These are phyloP conservation scores for Nycticryphes semicollaris DNA, from an alignment of 2,113 vertebrate species.

Conservation along the genomic window DNA sequence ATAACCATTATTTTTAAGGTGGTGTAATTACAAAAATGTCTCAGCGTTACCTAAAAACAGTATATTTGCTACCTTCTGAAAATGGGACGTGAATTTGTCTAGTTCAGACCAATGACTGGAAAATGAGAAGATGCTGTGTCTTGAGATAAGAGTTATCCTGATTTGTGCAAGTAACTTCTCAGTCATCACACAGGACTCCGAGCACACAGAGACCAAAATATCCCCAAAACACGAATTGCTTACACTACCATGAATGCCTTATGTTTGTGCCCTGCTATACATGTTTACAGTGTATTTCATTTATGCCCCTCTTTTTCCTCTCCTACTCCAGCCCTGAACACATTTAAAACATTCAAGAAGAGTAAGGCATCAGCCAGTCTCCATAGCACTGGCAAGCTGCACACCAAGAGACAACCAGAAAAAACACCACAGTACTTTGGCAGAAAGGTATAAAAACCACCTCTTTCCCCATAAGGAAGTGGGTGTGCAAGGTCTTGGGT, in stretches of 20 bases:
- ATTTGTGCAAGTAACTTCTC: background rate
- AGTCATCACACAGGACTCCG: background rate
- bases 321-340: background rate
- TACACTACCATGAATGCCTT: background rate
- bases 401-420: accelerated
- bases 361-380: background rate
- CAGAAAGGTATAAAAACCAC: background rate
- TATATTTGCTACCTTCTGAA: background rate
- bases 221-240: background rate
- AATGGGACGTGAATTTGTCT: background rate
- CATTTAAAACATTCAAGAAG: background rate
- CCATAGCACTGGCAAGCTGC: background rate
- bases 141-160: background rate
- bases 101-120: background rate
- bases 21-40: background rate
- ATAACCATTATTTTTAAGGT: background rate
- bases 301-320: background rate
- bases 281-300: background rate
- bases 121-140: background rate
- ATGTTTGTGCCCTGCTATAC: background rate
- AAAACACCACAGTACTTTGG: background rate
- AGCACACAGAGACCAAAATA: background rate
- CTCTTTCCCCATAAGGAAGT: accelerated
- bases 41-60: background rate
- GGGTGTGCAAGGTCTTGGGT: background rate